Evolutionary conservation across 2,113 vertebrate species (phyloP).

Genomic region (Zapornia atra): DNA sequence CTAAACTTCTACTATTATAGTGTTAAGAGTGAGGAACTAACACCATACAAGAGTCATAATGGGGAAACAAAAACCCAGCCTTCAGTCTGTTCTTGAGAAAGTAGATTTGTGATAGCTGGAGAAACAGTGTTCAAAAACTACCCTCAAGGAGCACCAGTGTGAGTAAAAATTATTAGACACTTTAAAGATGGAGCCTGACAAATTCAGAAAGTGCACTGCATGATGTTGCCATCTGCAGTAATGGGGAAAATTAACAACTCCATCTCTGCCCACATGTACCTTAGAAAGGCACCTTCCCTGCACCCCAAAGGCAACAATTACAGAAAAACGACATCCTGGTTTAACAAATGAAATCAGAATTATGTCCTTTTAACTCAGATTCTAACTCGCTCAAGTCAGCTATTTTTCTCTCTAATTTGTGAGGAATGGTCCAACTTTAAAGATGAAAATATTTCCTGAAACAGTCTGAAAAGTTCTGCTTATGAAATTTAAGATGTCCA

Average conservation of each 20-base stretch:
- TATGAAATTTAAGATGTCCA: background rate
- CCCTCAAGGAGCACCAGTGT: accelerated
- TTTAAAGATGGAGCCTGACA: background rate
- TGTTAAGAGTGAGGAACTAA: background rate
- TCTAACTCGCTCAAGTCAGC: background rate
- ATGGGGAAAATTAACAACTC: background rate
- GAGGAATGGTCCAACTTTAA: background rate
- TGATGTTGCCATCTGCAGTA: background rate
- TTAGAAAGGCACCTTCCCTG: background rate
- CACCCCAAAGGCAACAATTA: background rate
- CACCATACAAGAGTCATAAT: background rate
- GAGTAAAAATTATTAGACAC: background rate
- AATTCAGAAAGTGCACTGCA: background rate
- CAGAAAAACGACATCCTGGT: background rate
- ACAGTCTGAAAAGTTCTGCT: background rate
- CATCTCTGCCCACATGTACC: background rate
- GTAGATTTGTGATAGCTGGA: background rate
- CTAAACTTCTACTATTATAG: background rate
- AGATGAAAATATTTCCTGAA: background rate
- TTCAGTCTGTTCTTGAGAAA: background rate
- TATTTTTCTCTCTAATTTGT: background rate
- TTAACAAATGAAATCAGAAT: background rate
- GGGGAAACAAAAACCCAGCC: background rate
- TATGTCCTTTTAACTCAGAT: background rate
- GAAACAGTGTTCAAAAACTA: background rate